A percentile compares a stretch with the other conserved stretches of the same genome.
phyloP scores from a whole-genome alignment of 2,113 vertebrate species.

The Fukomys damarensis region DNA sequence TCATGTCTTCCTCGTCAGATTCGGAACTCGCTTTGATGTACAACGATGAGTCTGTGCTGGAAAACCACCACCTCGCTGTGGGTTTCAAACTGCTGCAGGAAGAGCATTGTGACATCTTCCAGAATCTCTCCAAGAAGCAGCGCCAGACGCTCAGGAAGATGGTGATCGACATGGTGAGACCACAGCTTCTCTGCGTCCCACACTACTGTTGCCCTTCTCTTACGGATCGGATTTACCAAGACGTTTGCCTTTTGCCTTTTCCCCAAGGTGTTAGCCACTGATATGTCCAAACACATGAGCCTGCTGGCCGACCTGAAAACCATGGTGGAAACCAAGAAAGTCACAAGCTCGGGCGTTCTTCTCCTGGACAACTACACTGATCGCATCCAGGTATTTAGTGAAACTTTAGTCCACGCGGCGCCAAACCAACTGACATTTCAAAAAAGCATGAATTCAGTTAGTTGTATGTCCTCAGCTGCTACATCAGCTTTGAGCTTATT shows the following conservation, averaged over 20 bases:
- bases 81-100: conserved; percentile 98
- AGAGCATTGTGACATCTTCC: conserved; percentile 99
- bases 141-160: conserved; percentile 95
- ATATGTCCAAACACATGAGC: conserved; percentile 99
- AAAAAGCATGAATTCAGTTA: background rate
- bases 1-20: conserved; percentile 85
- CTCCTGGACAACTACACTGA: conserved; percentile 98
- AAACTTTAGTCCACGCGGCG: background rate
- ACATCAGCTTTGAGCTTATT: background rate
- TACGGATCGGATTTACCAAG: background rate
- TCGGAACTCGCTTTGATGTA: conserved; percentile 99
- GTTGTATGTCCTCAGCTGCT: background rate
- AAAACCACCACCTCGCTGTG: conserved; percentile 98
- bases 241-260: background rate
- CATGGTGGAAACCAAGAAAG: conserved; percentile 99
- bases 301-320: conserved; percentile 97
- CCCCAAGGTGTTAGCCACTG: conserved; percentile 95
- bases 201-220: rapidly evolving
- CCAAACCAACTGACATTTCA: background rate
- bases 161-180: conserved; percentile 98
- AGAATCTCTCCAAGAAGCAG: conserved; percentile 98
- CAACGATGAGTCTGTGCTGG: conserved; percentile 98
- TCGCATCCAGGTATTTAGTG: conserved; percentile 93
- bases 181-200: background rate
- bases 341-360: conserved; percentile 97